Conservation (phyloP, 2,797 vertebrate genomes). For the Phyllotis vaccarum region DNA sequence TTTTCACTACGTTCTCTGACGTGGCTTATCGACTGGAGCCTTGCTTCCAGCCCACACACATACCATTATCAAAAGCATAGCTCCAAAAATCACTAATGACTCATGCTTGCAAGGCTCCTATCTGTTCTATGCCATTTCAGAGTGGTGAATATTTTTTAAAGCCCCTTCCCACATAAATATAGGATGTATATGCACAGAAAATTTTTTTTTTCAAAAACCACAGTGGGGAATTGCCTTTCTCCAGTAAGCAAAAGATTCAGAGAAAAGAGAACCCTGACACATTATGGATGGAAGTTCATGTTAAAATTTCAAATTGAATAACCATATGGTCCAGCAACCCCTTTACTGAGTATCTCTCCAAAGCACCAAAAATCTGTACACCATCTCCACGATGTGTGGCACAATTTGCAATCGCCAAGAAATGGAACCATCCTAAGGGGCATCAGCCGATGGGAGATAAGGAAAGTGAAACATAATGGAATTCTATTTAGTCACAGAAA, state of each 20-base stretch:
- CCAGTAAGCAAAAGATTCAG: background rate
- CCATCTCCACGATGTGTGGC: background rate
- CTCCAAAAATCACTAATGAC: background rate
- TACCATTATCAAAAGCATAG: slow-evolving; percentile 5
- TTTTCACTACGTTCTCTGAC: slow-evolving; percentile 54
- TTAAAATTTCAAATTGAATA: background rate
- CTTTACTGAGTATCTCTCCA: background rate
- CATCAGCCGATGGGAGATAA: background rate
- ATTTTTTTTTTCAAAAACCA: slow-evolving; percentile 7
- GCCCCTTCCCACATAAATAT: background rate
- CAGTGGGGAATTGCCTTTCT: background rate
- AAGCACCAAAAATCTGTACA: background rate
- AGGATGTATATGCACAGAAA: background rate
- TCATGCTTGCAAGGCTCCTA: background rate
- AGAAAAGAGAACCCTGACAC: background rate
- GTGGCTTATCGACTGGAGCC: slow-evolving; percentile 38
- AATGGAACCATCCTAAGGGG: background rate
- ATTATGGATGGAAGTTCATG: background rate
- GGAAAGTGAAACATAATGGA: background rate
- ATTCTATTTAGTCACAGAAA: background rate
- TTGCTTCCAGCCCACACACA: slow-evolving; percentile 72
- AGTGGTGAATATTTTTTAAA: background rate
- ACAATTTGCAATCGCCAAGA: background rate
- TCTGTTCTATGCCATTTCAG: slow-evolving; percentile 33
- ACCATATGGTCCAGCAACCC: background rate